These are phyloP conservation scores for Sebastes steindachneri DNA, from an alignment of 2,797 vertebrate species.

Conservation along the genomic window DNA sequence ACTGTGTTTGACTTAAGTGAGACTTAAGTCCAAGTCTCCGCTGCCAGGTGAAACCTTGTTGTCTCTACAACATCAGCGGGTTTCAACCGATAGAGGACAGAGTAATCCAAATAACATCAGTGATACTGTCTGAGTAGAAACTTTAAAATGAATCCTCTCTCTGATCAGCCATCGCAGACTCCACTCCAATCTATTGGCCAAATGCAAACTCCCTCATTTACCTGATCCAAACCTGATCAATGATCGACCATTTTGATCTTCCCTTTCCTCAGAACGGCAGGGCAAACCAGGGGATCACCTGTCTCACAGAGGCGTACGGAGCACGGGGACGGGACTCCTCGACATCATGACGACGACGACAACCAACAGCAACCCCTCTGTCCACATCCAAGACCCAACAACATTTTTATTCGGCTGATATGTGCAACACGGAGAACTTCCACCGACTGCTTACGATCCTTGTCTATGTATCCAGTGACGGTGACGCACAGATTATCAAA, in stretches of 20 bases:
- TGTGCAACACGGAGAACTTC: conserved; percentile 86
- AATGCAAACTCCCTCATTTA: neutral
- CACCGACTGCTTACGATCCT: conserved; percentile 87
- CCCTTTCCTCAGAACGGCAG: conserved; percentile 88
- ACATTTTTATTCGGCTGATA: conserved; percentile 79
- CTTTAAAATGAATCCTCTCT: neutral
- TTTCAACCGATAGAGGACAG: neutral
- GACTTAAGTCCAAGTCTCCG: no score
- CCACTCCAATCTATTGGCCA: neutral
- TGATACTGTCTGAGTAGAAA: neutral
- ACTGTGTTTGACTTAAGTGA: no score
- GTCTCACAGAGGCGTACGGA: conserved; percentile 91
- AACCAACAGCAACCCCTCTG: conserved; percentile 41
- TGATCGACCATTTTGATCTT: conserved; percentile 27
- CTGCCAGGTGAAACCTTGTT: neutral
- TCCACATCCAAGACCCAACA: conserved; percentile 48
- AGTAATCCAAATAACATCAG: neutral
- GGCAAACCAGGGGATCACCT: conserved; percentile 91
- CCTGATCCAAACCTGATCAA: neutral
- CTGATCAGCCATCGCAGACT: neutral
- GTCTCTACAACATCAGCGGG: neutral
- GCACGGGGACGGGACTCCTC: conserved; percentile 89
- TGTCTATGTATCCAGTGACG: conserved; percentile 89
- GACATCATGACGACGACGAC: conserved; percentile 88
- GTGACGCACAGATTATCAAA: conserved; percentile 91